Percentiles rank a stretch among this genome's conserved stretches.
These are phyloP conservation scores for Pseudochaenichthys georgianus DNA, from an alignment of 2,797 vertebrate species.

Conservation along the genomic window DNA sequence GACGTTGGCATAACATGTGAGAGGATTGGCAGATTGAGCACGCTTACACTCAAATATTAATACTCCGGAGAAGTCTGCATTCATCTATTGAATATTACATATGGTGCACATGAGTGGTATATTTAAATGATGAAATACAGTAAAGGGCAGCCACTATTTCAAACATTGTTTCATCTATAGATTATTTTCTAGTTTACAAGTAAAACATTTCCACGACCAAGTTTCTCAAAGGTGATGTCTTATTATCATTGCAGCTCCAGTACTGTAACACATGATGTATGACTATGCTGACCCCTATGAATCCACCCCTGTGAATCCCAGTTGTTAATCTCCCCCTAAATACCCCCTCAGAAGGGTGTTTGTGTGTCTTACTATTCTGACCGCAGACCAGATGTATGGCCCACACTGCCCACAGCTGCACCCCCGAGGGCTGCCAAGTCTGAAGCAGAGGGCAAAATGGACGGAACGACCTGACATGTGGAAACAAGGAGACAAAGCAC, in stretches of 20 bases:
- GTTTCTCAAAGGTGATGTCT: no score
- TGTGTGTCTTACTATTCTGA: constrained; percentile 89
- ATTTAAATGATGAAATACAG: not conserved
- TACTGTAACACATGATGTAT: not conserved
- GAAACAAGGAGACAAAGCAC: not conserved
- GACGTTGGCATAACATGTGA: constrained; percentile 15
- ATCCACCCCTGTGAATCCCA: not conserved
- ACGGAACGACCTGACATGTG: constrained; percentile 89
- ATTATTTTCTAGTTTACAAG: not conserved
- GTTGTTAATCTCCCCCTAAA: not conserved
- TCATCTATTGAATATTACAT: not conserved
- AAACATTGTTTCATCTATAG: no score
- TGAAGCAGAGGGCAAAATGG: constrained; percentile 92
- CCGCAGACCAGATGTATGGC: constrained; percentile 94
- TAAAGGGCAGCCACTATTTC: not conserved
- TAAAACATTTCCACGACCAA: no score
- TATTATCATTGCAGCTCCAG: no score
- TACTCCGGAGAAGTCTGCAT: not conserved
- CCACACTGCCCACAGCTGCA: constrained; percentile 97
- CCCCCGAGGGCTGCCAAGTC: constrained; percentile 89
- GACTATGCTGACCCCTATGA: not conserved
- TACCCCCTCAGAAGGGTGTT: constrained; percentile 9
- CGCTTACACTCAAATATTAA: constrained; percentile 6
- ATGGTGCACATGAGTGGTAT: not conserved
- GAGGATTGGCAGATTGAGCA: not conserved